Evolutionary conservation across 1,140 invertebrate genomes (phyloP).

Genomic region (Brachionus paranguensis): DNA sequence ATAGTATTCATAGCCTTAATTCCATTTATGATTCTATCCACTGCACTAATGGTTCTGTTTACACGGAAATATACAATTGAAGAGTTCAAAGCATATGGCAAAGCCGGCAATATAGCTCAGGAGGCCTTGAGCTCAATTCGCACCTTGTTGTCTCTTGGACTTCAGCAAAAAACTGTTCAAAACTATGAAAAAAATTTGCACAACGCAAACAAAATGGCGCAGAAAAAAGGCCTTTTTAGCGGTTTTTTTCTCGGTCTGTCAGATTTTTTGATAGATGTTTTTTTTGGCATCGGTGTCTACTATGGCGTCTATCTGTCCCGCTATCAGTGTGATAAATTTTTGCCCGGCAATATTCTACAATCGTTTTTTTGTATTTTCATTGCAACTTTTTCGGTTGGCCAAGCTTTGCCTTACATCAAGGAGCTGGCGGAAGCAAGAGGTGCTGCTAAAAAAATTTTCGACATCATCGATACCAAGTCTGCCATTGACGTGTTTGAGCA

Average conservation of each 20-base stretch:
- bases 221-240: slow-evolving; percentile 2
- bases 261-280: neutral
- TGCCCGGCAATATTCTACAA: neutral
- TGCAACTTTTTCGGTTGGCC: slow-evolving; percentile 74
- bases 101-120: slow-evolving; percentile 19
- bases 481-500: slow-evolving; percentile 7
- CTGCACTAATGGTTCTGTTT: slow-evolving; percentile 12
- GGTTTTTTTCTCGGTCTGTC: slow-evolving; percentile 23
- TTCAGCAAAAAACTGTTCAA: slow-evolving; percentile 48
- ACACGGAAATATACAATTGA: slow-evolving; percentile 33
- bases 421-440: slow-evolving; percentile 69
- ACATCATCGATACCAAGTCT: slow-evolving; percentile 63
- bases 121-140: slow-evolving; percentile 18
- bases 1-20: slow-evolving; percentile 16
- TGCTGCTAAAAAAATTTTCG: slow-evolving; percentile 70
- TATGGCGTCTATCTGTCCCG: slow-evolving; percentile 13
- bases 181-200: slow-evolving; percentile 43
- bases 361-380: slow-evolving; percentile 64
- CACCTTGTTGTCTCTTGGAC: slow-evolving; percentile 6
- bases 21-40: slow-evolving; percentile 37
- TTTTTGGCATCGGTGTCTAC: neutral
- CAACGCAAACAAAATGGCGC: neutral
- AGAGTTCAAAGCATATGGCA: slow-evolving; percentile 36
- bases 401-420: slow-evolving; percentile 73
- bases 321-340: slow-evolving; percentile 45